phyloP scores from a whole-genome alignment of 2,888 invertebrate genomes.

The Entomobrya multifasciata region DNA sequence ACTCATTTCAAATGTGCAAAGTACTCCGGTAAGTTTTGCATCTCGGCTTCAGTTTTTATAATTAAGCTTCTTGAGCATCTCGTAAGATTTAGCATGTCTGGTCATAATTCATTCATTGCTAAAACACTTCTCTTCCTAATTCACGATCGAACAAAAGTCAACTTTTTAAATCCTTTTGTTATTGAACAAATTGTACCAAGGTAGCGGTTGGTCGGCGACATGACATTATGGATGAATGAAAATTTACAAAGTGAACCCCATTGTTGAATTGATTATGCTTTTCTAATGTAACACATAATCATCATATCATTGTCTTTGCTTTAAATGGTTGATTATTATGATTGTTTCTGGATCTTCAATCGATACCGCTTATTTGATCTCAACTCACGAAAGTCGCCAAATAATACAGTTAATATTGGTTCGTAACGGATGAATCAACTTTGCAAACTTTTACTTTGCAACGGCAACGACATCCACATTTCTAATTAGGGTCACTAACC shows the following conservation, averaged over 20 bases:
- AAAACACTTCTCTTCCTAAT: background rate
- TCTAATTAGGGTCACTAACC: conserved; percentile 54
- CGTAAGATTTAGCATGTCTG: background rate
- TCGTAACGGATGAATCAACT: background rate
- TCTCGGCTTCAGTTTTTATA: background rate
- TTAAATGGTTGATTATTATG: background rate
- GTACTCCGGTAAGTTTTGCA: no score
- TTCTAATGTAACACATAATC: background rate
- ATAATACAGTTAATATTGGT: no score
- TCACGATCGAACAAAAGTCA: conserved; percentile 9
- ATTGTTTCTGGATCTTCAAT: background rate
- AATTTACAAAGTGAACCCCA: background rate
- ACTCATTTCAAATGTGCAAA: no score
- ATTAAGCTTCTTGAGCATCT: background rate
- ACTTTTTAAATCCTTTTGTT: conserved; percentile 18
- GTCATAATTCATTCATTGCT: background rate
- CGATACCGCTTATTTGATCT: background rate
- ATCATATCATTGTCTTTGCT: background rate
- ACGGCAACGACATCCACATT: conserved; percentile 23
- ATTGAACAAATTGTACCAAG: conserved; percentile 19
- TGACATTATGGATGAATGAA: background rate
- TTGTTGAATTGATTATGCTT: conserved; percentile 15
- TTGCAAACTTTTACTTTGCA: background rate
- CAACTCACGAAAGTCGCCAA: no score
- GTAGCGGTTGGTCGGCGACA: background rate